Base-by-base conservation (phyloP, 2,113 vertebrate genomes). In the Gymnobelideus leadbeateri region DNA sequence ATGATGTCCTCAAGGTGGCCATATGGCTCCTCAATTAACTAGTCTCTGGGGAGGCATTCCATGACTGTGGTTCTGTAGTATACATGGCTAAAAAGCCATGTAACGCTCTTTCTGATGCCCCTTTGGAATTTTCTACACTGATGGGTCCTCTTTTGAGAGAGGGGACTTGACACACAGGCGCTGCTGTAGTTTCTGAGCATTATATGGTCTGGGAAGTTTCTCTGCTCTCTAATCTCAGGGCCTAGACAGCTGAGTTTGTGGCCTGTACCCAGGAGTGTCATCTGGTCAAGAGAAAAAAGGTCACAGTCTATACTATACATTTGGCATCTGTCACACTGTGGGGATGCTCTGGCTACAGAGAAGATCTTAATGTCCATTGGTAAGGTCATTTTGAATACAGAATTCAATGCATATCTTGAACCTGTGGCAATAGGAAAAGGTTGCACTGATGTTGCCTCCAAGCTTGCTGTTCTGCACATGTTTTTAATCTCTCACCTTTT, bases 151-250 rank as follows among this genome's bases (percentile, higher is more conserved):
- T 77, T 77, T 19, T 77, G 5, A 77, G 37, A 21, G 14, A n/a
- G 14, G 6, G 14, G 4, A n/a, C 14, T 1, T n/a, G 4, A 1
- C 3, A 77, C 8, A n/a, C 31, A 16, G 31, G 14, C 28, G 10
- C 11, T 61, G 26, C 28, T 61, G 14, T 19, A 19, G 37, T n/a
- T 77, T 61, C 55, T 77, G 16, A 19, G 37, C 16, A 21, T 77
- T 14, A 77, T 19, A n/a, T 14, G 5, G 1, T n/a, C 55, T 61
- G 55, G 37, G 68, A 1, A n/a, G 68, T 7, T 77, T 77, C 68
- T 19, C 57, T 31, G 28, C 2, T 21, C 25, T 25, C 54, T 55
- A 14, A 68, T 68, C 61, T 37, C 31, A 68, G 6, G 19, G 37
- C 6, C 37, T 16, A n/a, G 68, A 14, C 28, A 12, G 31, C 61